phyloP scores from a whole-genome alignment of 1,140 invertebrate species.

The Drosophila takahashii region DNA sequence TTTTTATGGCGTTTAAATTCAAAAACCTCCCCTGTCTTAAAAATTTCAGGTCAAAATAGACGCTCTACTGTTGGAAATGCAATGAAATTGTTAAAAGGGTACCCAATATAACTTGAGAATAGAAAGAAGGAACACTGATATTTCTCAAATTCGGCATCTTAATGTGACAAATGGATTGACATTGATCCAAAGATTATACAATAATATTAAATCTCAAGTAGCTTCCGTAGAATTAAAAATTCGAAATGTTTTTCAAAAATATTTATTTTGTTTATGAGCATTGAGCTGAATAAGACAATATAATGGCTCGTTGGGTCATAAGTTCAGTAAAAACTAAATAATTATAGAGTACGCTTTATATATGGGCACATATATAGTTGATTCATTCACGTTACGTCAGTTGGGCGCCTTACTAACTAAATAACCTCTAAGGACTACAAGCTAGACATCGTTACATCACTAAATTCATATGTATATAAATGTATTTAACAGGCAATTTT shows the following conservation, averaged over 20 bases:
- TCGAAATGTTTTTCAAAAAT: slow-evolving; percentile 27
- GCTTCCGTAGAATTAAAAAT: no score
- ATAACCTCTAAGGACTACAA: slow-evolving; percentile 75
- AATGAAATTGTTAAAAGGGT: no score
- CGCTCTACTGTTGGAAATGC: no score
- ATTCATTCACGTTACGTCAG: slow-evolving; percentile 40
- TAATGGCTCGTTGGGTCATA: slow-evolving; percentile 64
- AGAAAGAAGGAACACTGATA: no score
- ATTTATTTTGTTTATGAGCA: slow-evolving; percentile 70
- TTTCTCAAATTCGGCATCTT: no score
- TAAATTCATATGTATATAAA: slow-evolving; percentile 75
- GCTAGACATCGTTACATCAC: slow-evolving; percentile 57
- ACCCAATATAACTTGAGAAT: no score
- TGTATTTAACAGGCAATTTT: slow-evolving; percentile 83
- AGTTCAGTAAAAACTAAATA: slow-evolving; percentile 72
- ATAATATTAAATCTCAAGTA: no score
- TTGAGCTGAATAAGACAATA: slow-evolving; percentile 61
- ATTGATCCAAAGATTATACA: no score
- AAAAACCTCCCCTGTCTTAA: no score
- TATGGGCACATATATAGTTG: slow-evolving; percentile 49
- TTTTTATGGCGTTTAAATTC: no score
- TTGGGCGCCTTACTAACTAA: slow-evolving; percentile 66
- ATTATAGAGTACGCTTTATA: slow-evolving; percentile 49
- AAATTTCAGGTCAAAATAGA: no score
- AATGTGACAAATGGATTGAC: no score